Conservation (phyloP, 2,113 vertebrate species). For the Plecotus auritus region DNA sequence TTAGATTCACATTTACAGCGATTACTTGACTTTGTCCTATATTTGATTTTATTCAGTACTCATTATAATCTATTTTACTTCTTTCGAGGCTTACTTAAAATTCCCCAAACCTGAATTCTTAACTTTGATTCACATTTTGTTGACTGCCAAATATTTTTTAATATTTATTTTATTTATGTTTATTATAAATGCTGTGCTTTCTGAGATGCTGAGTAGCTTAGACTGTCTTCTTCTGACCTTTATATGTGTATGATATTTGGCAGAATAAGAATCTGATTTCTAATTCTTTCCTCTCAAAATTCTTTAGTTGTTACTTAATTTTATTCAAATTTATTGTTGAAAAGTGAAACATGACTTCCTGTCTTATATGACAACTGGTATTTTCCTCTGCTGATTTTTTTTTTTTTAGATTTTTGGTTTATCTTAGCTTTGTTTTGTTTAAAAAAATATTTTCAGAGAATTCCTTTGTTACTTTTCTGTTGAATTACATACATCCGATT, state of each 20-base stretch:
- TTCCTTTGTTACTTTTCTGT: background rate
- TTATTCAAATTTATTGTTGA: conserved; percentile 13
- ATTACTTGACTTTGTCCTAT: background rate
- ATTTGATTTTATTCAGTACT: background rate
- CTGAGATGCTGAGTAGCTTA: background rate
- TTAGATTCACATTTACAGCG: background rate
- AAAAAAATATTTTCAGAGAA: background rate
- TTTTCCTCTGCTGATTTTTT: background rate
- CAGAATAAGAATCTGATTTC: background rate
- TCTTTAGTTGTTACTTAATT: conserved; percentile 5
- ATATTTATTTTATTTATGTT: background rate
- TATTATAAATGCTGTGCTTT: background rate
- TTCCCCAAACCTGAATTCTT: background rate
- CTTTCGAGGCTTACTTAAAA: background rate
- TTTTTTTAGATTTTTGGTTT: background rate
- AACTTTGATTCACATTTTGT: background rate
- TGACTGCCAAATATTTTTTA: conserved; percentile 14
- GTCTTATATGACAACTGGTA: background rate
- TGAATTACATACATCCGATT: background rate
- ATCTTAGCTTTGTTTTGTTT: conserved; percentile 1
- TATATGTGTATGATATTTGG: background rate
- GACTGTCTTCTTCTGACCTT: background rate
- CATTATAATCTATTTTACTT: background rate
- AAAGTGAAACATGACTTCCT: background rate
- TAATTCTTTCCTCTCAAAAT: background rate